Evolutionary conservation across 1,140 invertebrate genomes (phyloP).

Genomic region (Adelges cooleyi): DNA sequence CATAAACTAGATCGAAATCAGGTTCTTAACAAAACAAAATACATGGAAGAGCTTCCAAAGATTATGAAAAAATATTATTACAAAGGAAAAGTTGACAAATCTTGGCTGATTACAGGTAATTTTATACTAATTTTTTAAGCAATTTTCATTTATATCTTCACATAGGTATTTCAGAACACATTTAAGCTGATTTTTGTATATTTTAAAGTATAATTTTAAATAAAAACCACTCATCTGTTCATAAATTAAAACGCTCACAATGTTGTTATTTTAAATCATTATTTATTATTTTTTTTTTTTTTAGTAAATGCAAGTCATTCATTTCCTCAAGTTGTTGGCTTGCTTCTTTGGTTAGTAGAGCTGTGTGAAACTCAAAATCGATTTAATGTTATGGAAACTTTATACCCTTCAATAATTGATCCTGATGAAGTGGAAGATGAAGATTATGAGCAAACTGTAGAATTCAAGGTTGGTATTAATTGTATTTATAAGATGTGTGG

Average conservation of each 20-base stretch:
- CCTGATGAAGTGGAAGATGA: conserved; percentile 2
- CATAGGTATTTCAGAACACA: no score
- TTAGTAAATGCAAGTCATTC: conserved; percentile 24
- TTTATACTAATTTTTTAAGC: not conserved
- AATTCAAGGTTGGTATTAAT: conserved; percentile 6
- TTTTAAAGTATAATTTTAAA: no score
- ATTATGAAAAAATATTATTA: conserved; percentile 23
- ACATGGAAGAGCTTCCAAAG: conserved; percentile 16
- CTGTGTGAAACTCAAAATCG: conserved; percentile 15
- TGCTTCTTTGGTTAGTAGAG: conserved; percentile 24
- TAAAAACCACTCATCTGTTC: no score
- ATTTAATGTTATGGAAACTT: conserved; percentile 6
- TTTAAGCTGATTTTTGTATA: no score
- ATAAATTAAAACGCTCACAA: no score
- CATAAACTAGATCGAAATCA: conserved; percentile 6
- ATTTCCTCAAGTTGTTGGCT: conserved; percentile 24
- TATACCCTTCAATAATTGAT: conserved; percentile 14
- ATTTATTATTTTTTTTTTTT: not conserved
- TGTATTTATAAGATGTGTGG: no score
- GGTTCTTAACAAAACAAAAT: conserved; percentile 4
- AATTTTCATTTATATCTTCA: not conserved
- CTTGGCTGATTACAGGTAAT: conserved; percentile 27
- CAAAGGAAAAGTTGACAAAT: conserved; percentile 28
- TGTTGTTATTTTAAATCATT: not conserved
- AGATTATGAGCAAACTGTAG: conserved; percentile 14